These are phyloP conservation scores for Carollia perspicillata DNA, from an alignment of 2,113 vertebrate species.

Conservation along the genomic window DNA sequence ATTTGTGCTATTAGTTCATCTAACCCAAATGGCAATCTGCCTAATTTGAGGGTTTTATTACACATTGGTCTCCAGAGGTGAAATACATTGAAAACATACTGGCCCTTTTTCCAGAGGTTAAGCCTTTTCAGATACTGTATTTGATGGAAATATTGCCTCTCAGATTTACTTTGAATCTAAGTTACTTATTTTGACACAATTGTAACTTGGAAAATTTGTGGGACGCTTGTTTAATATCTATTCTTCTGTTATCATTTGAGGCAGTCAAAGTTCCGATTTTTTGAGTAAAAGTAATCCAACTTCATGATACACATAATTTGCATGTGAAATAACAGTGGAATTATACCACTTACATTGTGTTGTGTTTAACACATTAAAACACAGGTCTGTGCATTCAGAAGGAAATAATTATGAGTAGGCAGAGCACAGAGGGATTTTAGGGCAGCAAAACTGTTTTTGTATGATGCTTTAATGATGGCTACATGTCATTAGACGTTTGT, in stretches of 20 bases:
- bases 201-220: background rate
- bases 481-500: background rate
- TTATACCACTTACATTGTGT: background rate
- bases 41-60: conserved; percentile 76
- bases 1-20: conserved; percentile 75
- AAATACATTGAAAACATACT: conserved; percentile 57
- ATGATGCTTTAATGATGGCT: background rate
- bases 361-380: background rate
- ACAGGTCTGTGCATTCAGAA: background rate
- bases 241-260: background rate
- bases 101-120: background rate
- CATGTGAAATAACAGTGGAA: background rate
- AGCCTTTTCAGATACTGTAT: background rate
- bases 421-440: background rate
- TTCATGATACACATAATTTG: background rate
- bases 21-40: conserved; percentile 66
- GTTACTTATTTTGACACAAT: conserved; percentile 19
- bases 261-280: background rate
- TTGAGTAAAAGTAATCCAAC: background rate
- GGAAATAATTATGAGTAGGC: background rate
- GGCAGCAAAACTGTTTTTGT: background rate
- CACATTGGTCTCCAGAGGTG: conserved; percentile 64
- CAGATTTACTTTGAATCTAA: background rate
- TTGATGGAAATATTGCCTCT: background rate
- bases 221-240: background rate